Base-by-base conservation (phyloP, 2,888 invertebrate species). In the Ormyrus nitidulus region DNA sequence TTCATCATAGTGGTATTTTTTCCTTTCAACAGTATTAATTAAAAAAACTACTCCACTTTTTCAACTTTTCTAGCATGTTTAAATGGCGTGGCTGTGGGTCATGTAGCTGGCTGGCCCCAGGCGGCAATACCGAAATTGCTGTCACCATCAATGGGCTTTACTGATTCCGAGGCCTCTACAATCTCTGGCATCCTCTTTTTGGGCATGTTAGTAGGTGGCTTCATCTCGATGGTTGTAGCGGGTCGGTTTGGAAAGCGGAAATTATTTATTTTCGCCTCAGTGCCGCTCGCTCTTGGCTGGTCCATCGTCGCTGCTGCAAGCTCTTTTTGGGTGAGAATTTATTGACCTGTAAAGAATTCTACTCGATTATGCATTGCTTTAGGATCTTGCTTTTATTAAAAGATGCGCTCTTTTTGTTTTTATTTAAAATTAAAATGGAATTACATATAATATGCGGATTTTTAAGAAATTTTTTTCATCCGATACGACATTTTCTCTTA, bases 71-170 rank as follows among this genome's bases (percentile, higher is more conserved):
- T 34, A 80, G 83, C 77, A 66, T 76, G 82, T 53, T 54, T 83
- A 10, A 83, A 83, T 64, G 79, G 81, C 9, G 19, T 83, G 13
- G 59, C 77, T 6, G 65, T 61, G 44, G 83, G 83, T 7, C 74
- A 76, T 19, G 46, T 81, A 48, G 75, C 81, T 2, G 83, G 81
- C 53, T 83, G 83, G 83, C 79, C 83, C 19, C 80, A 81, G 54
- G 79, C 81, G 4, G 81, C 81, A n/a, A 66, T 83, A 8, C 83
- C 83, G 5, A 80, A 83, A 58, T 76, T 83, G 9, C 48, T 83
- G 59, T 78, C 74, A n/a, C 53, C 58, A 11, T 13, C 69, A 13
- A 53, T 68, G 13, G 66, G 19, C 0, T 69, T 83, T 10, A 77
- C 75, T n/a, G 78, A 81, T 11, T 73, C 79, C 44, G 77, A 83